Evolutionary conservation across 2,888 invertebrate species (phyloP).

Genomic region (Falcaria lacertinaria): DNA sequence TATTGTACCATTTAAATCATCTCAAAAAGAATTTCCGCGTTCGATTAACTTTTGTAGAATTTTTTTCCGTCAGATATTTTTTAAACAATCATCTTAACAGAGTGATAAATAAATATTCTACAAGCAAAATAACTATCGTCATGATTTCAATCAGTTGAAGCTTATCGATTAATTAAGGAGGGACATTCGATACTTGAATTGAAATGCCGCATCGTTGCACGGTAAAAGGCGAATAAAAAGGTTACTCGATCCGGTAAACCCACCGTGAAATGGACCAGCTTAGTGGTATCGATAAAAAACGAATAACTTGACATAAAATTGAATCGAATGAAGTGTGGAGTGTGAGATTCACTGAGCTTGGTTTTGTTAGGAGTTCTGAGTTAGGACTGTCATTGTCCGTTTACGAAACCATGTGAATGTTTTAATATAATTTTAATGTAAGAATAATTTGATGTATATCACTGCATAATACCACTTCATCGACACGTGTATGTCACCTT

Average conservation of each 20-base stretch:
- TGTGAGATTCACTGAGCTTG: background rate
- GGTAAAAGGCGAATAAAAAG: background rate
- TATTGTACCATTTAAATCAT: too few relatives aligned
- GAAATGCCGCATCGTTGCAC: conserved; percentile 5
- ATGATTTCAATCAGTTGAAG: background rate
- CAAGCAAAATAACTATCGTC: background rate
- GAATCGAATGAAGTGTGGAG: background rate
- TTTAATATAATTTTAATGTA: too few relatives aligned
- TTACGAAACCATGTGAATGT: too few relatives aligned
- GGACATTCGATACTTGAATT: conserved; percentile 11
- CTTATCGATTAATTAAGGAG: background rate
- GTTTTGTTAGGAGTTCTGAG: too few relatives aligned
- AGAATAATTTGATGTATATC: too few relatives aligned
- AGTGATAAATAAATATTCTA: too few relatives aligned
- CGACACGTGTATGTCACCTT: background rate
- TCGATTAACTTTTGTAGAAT: too few relatives aligned
- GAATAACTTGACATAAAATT: conserved; percentile 1
- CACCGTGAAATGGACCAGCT: conserved; percentile 5
- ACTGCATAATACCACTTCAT: too few relatives aligned
- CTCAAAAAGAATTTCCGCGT: too few relatives aligned
- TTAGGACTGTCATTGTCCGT: too few relatives aligned
- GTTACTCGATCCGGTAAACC: background rate
- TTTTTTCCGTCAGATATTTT: too few relatives aligned
- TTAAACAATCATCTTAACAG: too few relatives aligned
- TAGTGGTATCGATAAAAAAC: conserved; percentile 4